Percentiles rank a stretch among this genome's conserved stretches.
phyloP scores from a whole-genome alignment of 2,797 vertebrate genomes.

The Ptychadena robeensis region DNA sequence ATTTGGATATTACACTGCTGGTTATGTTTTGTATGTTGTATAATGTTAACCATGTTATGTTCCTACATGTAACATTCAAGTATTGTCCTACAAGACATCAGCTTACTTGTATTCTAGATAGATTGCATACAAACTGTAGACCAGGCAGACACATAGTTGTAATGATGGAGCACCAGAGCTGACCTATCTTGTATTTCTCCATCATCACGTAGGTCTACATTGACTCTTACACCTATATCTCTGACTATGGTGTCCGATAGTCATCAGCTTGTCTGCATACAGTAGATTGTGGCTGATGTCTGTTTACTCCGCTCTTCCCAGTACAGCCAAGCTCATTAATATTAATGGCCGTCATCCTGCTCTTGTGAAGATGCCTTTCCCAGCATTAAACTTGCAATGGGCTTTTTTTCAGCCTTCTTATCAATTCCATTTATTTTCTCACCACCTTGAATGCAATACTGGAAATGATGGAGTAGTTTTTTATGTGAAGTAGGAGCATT shows the following conservation, averaged over 20 bases:
- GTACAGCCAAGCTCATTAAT: slow-evolving; percentile 39
- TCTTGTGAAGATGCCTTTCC: slow-evolving; percentile 41
- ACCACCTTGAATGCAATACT: slow-evolving; percentile 14
- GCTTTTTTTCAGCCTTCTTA: slow-evolving; percentile 1
- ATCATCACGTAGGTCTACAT: background rate
- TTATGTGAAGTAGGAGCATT: slow-evolving; percentile 1
- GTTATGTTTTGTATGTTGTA: too few relatives aligned
- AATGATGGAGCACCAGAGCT: background rate
- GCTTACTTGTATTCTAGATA: too few relatives aligned
- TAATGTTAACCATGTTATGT: too few relatives aligned
- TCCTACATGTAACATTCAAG: too few relatives aligned
- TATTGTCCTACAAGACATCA: too few relatives aligned
- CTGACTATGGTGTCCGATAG: slow-evolving; percentile 20
- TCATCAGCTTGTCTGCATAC: slow-evolving; percentile 35
- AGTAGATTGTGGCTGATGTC: slow-evolving; percentile 36
- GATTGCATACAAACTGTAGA: too few relatives aligned
- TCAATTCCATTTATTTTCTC: slow-evolving; percentile 33
- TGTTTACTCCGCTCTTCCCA: slow-evolving; percentile 41
- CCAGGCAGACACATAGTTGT: too few relatives aligned
- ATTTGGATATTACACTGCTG: too few relatives aligned
- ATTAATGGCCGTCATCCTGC: slow-evolving; percentile 30
- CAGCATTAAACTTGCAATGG: slow-evolving; percentile 18
- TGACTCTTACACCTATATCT: slow-evolving; percentile 26
- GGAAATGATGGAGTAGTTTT: slow-evolving; percentile 7
- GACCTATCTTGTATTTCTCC: background rate